Conservation (phyloP, 2,888 invertebrate genomes). For the Phengaris alcon region DNA sequence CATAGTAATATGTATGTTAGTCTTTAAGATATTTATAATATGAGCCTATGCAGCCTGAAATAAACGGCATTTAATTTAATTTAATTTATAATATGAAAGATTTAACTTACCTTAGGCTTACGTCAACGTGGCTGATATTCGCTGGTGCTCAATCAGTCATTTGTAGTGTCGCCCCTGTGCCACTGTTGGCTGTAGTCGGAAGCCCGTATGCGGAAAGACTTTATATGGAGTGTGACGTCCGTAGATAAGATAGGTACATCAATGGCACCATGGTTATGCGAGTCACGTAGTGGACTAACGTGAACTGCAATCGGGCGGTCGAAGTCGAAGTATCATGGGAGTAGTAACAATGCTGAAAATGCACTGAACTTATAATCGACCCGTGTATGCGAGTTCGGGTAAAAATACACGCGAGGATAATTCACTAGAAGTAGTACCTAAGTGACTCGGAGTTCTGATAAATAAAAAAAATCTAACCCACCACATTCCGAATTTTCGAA, state of each 20-base stretch:
- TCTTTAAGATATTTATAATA: no score
- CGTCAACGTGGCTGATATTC: no score
- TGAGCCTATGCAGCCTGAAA: no score
- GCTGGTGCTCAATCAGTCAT: not conserved
- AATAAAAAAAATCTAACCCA: no score
- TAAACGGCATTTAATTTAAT: no score
- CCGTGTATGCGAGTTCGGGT: not conserved
- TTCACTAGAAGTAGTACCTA: not conserved
- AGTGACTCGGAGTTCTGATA: no score
- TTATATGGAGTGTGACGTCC: not conserved
- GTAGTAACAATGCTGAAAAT: conserved; percentile 14
- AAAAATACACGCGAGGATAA: not conserved
- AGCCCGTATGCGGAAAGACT: not conserved
- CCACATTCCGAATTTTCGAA: no score
- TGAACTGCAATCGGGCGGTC: conserved; percentile 13
- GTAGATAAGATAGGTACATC: not conserved
- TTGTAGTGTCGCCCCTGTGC: not conserved
- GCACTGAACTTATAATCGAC: conserved; percentile 8
- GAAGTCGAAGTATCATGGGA: conserved; percentile 21
- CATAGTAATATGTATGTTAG: no score
- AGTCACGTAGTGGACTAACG: conserved; percentile 21
- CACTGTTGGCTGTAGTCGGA: no score
- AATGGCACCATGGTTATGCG: not conserved
- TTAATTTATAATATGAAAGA: no score
- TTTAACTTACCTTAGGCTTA: no score